Evolutionary conservation across 2,797 vertebrate species (phyloP), one percentile per base, ranked within the genome.

Genomic region (Cirrhinus mrigala): DNA sequence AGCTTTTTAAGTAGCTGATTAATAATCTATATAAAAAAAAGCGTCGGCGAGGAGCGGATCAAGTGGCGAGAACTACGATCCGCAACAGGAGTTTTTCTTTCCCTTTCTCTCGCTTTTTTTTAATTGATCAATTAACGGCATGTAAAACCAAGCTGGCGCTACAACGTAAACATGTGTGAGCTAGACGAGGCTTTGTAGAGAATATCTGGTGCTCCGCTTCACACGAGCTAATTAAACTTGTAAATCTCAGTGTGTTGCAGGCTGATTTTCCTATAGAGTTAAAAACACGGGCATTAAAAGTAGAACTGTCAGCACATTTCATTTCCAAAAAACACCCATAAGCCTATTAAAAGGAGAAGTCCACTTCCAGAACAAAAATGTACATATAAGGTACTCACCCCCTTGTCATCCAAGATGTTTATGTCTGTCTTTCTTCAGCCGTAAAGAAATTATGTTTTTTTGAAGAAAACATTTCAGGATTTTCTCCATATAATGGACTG

Each of bases 1-100:
- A 9, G 81, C 46, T 80, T 87, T 89, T 83, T 81, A 88, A 84
- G 79, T 16, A 68, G 84, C 81, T 79, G 76, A 90, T 88, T 89
- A 88, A 89, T 83, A 87, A 82, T 78, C 76, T 66, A 87, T 79
- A 86, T 81, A 76, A 84, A 89, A 44, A 33, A 46, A 81, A 50
- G 81, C 40, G 70, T 75, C 76, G 14, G 76, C 44, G 69, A 80
- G 85, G 80, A 85, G 69, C 40, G 22, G 71, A 77, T 60, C 56
- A 83, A 82, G 78, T 44, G 71, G 33, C 68, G 62, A 84, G 46
- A 69, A 66, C 40, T 82, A 66, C 52, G 44, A 83, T 76, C 76
- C 24, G 37, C 76, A 70, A 85, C 70, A 48, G 64, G 20, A 81
- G 79, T 75, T 82, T 82, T 70, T 86, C 73, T 73, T 33, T 66